A percentile compares a stretch with the other conserved stretches of the same genome.
phyloP scores from a whole-genome alignment of 2,113 vertebrate species.

The Myiagra hebetior region DNA sequence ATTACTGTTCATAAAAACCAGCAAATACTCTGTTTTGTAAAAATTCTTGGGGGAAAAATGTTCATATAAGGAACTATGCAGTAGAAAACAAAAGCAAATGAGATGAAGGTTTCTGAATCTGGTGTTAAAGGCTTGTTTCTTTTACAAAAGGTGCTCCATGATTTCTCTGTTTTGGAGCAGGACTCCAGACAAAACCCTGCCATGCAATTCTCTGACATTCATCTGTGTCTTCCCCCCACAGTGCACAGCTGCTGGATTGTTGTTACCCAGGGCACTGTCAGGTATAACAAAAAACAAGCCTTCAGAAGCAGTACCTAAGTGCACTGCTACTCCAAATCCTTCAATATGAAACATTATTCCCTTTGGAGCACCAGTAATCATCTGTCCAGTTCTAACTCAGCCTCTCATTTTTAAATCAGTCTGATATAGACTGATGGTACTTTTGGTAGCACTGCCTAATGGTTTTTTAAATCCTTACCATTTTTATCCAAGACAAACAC shows the following conservation, averaged over 20 bases:
- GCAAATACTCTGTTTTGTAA: neutral
- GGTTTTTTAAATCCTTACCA: conserved; percentile 66
- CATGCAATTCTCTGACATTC: neutral
- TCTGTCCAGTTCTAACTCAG: neutral
- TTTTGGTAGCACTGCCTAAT: neutral
- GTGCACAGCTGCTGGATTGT: neutral
- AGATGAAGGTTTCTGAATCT: neutral
- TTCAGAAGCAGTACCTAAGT: neutral
- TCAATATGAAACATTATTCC: neutral
- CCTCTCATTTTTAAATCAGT: neutral
- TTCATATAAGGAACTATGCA: neutral
- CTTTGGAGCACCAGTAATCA: neutral
- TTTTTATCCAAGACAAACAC: conserved; percentile 89
- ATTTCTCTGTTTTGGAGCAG: neutral
- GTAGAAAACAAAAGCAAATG: neutral
- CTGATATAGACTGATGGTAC: neutral
- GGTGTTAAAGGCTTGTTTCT: neutral
- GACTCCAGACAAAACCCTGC: neutral
- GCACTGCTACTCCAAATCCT: neutral
- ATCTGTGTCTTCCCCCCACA: neutral
- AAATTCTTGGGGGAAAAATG: neutral
- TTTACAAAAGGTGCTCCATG: neutral
- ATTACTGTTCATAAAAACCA: neutral
- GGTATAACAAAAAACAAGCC: neutral
- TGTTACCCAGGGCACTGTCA: neutral